These are phyloP conservation scores for Ceyx melanurus DNA, from an alignment of 2,113 vertebrate genomes.

Conservation along the genomic window DNA sequence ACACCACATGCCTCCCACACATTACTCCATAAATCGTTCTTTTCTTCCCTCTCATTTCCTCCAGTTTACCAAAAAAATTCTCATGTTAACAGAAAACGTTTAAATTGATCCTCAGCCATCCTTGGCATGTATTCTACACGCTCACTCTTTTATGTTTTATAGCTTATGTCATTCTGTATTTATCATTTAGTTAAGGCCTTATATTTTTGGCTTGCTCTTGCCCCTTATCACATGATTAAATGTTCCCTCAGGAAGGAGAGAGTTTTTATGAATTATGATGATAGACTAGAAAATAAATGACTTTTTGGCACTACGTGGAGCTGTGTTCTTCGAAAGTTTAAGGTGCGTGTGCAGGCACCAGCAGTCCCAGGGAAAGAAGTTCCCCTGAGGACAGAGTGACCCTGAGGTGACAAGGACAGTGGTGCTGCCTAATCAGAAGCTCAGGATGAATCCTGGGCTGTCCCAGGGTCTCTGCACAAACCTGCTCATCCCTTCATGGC, in stretches of 20 bases:
- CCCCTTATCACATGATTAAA: constrained; percentile 57
- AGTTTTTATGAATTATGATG: constrained; percentile 41
- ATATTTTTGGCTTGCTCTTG: constrained; percentile 36
- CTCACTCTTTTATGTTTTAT: constrained; percentile 53
- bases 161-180: constrained; percentile 54
- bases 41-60: constrained; percentile 53
- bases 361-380: not conserved
- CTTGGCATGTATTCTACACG: constrained; percentile 24
- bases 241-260: not conserved
- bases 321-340: not conserved
- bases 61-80: constrained; percentile 43
- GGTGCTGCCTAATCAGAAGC: not conserved
- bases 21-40: constrained; percentile 42
- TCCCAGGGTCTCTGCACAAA: not conserved
- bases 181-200: constrained; percentile 45
- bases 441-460: not conserved
- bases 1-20: constrained; percentile 8
- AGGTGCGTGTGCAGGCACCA: rapidly evolving
- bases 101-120: constrained; percentile 61
- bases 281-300: constrained; percentile 29
- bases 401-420: rapidly evolving
- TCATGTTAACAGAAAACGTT: constrained; percentile 49
- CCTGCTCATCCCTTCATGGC: not conserved
- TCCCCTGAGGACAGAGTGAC: not conserved
- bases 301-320: constrained; percentile 17